Percentiles rank a stretch among this genome's conserved stretches.
Evolutionary conservation across 2,888 invertebrate species (phyloP).

Genomic region (Lasioglossum villosulum): DNA sequence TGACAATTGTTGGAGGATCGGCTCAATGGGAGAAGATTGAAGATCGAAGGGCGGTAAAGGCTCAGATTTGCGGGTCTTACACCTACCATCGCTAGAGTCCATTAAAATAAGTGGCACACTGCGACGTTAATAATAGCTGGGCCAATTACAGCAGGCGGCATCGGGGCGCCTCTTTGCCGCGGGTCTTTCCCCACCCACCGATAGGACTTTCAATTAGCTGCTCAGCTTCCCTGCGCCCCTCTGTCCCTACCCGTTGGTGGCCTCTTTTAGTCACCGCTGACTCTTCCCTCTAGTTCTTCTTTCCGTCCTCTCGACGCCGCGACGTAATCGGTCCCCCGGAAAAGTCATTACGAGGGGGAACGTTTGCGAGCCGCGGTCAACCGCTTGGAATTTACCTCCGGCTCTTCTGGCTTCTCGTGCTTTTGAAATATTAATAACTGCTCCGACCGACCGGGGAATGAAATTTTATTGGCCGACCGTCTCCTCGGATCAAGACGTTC

Average conservation of each 20-base stretch:
- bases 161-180: slow-evolving; percentile 56
- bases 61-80: slow-evolving; percentile 46
- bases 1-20: slow-evolving; percentile 23
- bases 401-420: background rate
- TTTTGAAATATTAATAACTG: slow-evolving; percentile 56
- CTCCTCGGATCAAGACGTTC: background rate
- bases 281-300: slow-evolving; percentile 49
- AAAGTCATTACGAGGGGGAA: slow-evolving; percentile 54
- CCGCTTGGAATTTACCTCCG: slow-evolving; percentile 30
- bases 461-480: slow-evolving; percentile 11
- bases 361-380: slow-evolving; percentile 43
- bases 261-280: slow-evolving; percentile 50
- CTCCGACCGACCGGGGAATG: background rate
- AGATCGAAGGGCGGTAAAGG: slow-evolving; percentile 1
- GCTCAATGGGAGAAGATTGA: slow-evolving; percentile 14
- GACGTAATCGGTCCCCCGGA: slow-evolving; percentile 54
- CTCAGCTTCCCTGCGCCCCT: background rate
- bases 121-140: slow-evolving; percentile 69
- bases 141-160: slow-evolving; percentile 70
- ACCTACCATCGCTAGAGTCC: slow-evolving; percentile 58
- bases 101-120: slow-evolving; percentile 77
- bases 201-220: slow-evolving; percentile 70
- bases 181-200: slow-evolving; percentile 33
- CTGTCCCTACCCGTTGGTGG: slow-evolving; percentile 1
- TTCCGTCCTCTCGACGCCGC: slow-evolving; percentile 35